phyloP scores from a whole-genome alignment of 2,888 invertebrate genomes.

The Pseudococcus viburni region DNA sequence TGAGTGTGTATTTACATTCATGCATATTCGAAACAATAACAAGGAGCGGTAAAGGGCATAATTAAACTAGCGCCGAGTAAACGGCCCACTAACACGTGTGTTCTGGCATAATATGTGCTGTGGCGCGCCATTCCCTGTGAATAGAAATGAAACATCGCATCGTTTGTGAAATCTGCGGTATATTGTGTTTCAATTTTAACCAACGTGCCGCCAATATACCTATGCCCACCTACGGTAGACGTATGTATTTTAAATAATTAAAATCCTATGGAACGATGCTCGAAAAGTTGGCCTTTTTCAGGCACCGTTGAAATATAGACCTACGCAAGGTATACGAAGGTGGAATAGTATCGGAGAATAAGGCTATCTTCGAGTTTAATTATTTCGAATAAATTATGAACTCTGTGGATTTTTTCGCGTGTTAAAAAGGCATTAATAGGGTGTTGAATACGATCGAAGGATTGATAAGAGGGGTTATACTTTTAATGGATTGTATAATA shows the following conservation, averaged over 20 bases:
- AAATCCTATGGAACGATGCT: not conserved
- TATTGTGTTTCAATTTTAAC: not conserved
- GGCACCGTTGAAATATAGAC: not conserved
- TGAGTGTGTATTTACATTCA: not conserved
- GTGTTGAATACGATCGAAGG: not conserved
- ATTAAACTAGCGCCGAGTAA: constrained; percentile 23
- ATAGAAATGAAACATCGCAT: not conserved
- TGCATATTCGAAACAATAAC: not conserved
- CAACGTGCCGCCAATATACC: not conserved
- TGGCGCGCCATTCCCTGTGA: not conserved
- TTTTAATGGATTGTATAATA: constrained; percentile 23
- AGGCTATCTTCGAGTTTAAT: not conserved
- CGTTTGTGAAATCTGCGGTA: not conserved
- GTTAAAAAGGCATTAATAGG: constrained; percentile 33
- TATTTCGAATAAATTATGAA: not conserved
- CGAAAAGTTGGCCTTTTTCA: not conserved
- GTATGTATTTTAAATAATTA: constrained; percentile 8
- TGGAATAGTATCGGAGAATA: not conserved
- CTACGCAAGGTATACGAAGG: not conserved
- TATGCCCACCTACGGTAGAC: not conserved
- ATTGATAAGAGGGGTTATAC: constrained; percentile 10
- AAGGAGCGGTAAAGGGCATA: constrained; percentile 1
- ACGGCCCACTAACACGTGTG: constrained; percentile 32
- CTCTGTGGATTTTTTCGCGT: not conserved
- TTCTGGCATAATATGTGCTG: not conserved